Evolutionary conservation across 2,797 vertebrate species (phyloP), one percentile per base, ranked within the genome.

Genomic region (Pangasius sanitwongsei): DNA sequence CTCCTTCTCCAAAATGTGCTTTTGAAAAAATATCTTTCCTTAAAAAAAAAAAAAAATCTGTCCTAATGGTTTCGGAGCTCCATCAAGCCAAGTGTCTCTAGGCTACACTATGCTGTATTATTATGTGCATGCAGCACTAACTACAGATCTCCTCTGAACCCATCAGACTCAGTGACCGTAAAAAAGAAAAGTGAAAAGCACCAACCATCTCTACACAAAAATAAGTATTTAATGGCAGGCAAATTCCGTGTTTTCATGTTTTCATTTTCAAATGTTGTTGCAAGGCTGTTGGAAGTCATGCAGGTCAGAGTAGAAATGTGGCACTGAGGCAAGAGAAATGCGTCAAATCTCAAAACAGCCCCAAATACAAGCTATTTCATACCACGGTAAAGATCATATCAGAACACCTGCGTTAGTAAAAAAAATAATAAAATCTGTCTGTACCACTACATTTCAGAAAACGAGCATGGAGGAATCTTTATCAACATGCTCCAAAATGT

Each of bases 51-150:
- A 37, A 44, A 6, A 90, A 87, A 91, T 34, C 78, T 57, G 88
- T 65, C 83, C 83, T 91, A 93, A 94, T 93, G 92, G 91, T 91
- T 92, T 93, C 91, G 92, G 72, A 94, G 87, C 94, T 88, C 89
- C 92, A 92, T 94, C 90, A 92, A 88, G 81, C 70, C 20, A 74
- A 86, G 41, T 89, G 90, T 91, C 93, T 94, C 91, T 55, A 92
- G 93, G 94, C 94, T 86, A 61, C 85, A 83, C 82, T 65, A 53
- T 77, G 87, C 81, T 55, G 88, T 48, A 48, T 48, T 48, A 48
- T 48, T 48, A 48, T 48, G 48, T 89, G 88, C 53, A 65, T 81
- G 86, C 86, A 53, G 75, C 74, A 88, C 88, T 92, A 81, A 41
- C 83, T 82, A 90, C 83, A 90, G 89, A 61, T 87, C 87, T 82